Base-by-base conservation (phyloP, 2,888 invertebrate species). In the Steromphala cineraria region DNA sequence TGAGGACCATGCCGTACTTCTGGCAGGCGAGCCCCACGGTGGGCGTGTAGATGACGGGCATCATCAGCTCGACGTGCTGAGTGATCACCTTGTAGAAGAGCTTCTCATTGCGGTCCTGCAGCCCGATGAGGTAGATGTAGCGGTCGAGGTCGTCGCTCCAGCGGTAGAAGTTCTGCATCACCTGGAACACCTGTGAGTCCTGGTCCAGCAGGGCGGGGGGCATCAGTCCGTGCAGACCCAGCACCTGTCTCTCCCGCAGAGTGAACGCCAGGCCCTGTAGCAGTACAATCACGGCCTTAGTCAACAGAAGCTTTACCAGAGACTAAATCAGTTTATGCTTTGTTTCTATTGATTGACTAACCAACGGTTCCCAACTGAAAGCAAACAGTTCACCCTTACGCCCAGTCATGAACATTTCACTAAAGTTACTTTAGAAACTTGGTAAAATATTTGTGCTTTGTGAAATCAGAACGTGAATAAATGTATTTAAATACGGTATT, bases 41-140 rank as follows among this genome's bases (percentile, higher is more conserved):
- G 0, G 99, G 99, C 0, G 99, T 99, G 94, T 99, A 99, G 21
- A 99, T 98, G 83, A 99, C 95, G 0, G 99, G 99, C 98, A 99
- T 98, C 95, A 98, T 96, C 81, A 97, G 95, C 74, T 96, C 95
- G 28, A 98, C 97, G 93, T 99, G 96, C 88, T 98, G 96, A n/a
- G 86, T 95, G 67, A 99, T 94, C 76, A 99, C 95, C 40, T 97
- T 96, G 94, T 97, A 99, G 95, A 99, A 99, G 19, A 99, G 95
- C 90, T 97, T 97, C 94, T 99, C 99, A 93, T 99, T 98, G 86
- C 98, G 96, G 91, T 99, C 98, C 83, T 98, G 94, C 7, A 92
- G 87, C n/a, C 90, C 88, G 90, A 92, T 91, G 83, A 92, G 83
- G 86, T 90, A 92, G 81, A 92, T 91, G 85, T 91, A 92, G 7